phyloP scores from a whole-genome alignment of 2,797 vertebrate species.

The Coranthus polyacanthus region DNA sequence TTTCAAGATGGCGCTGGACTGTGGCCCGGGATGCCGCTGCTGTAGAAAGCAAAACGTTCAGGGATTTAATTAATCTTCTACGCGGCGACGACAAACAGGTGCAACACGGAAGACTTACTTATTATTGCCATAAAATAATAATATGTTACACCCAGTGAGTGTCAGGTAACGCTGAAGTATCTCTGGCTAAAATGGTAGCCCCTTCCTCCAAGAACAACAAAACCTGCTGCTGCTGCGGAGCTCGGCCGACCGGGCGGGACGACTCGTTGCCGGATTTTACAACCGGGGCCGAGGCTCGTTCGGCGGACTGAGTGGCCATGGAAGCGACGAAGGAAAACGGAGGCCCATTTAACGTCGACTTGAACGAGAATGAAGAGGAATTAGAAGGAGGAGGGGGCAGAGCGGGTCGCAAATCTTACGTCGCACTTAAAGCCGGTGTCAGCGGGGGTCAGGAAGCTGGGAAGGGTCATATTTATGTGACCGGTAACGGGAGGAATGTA shows the following conservation, averaged over 20 bases:
- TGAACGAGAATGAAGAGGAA: constrained; percentile 78
- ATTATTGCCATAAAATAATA: background rate
- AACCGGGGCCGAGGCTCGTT: constrained; percentile 43
- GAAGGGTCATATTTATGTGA: constrained; percentile 42
- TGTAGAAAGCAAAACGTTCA: constrained; percentile 29
- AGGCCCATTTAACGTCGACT: constrained; percentile 63
- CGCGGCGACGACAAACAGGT: background rate
- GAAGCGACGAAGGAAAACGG: constrained; percentile 59
- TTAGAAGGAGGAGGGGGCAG: background rate
- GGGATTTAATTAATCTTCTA: constrained; percentile 53
- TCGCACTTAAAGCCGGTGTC: constrained; percentile 56
- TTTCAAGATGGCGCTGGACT: constrained; percentile 83
- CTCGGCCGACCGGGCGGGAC: constrained; percentile 51
- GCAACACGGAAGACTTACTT: background rate
- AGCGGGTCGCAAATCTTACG: background rate
- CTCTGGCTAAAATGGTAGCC: constrained; percentile 70
- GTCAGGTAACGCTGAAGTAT: constrained; percentile 31
- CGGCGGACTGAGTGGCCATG: constrained; percentile 72
- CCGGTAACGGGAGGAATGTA: constrained; percentile 52
- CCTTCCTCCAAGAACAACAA: constrained; percentile 60
- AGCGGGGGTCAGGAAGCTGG: constrained; percentile 51
- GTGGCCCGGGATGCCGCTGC: constrained; percentile 56
- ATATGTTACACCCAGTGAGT: background rate
- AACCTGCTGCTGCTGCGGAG: constrained; percentile 63
- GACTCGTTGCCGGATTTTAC: constrained; percentile 30